These are phyloP conservation scores for Corythornis cristatus DNA, from an alignment of 2,113 vertebrate genomes.

Conservation along the genomic window DNA sequence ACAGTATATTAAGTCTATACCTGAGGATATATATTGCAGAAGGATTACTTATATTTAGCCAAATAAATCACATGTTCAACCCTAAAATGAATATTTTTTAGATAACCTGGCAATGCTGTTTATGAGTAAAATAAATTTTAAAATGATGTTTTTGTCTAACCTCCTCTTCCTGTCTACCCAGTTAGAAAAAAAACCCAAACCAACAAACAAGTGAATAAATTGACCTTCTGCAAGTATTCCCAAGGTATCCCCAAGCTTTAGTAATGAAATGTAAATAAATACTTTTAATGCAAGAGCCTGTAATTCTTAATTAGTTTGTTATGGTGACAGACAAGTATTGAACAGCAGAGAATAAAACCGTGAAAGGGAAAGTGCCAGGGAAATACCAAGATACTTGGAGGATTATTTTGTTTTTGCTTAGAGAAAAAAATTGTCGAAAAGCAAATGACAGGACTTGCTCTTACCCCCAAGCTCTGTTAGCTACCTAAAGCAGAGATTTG, in stretches of 20 bases:
- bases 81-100: not conserved
- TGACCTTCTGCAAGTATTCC: not conserved
- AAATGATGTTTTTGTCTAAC: not conserved
- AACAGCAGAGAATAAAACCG: not conserved
- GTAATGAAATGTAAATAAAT: not conserved
- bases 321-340: not conserved
- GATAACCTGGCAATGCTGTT: not conserved
- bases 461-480: not conserved
- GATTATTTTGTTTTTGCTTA: not conserved
- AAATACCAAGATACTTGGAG: not conserved
- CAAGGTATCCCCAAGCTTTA: not conserved
- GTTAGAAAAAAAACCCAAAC: not conserved
- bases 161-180: not conserved
- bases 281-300: not conserved
- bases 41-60: not conserved
- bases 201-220: not conserved
- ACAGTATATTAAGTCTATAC: not conserved
- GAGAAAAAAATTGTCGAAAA: not conserved
- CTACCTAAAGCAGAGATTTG: not conserved
- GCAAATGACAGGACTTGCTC: not conserved
- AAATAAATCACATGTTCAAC: not conserved
- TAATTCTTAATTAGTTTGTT: not conserved
- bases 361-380: not conserved
- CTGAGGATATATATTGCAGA: not conserved
- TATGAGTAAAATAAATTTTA: not conserved